A percentile compares a stretch with the other conserved stretches of the same genome.
Evolutionary conservation across 2,113 vertebrate genomes (phyloP).

Genomic region (Beaufortia kweichowensis): DNA sequence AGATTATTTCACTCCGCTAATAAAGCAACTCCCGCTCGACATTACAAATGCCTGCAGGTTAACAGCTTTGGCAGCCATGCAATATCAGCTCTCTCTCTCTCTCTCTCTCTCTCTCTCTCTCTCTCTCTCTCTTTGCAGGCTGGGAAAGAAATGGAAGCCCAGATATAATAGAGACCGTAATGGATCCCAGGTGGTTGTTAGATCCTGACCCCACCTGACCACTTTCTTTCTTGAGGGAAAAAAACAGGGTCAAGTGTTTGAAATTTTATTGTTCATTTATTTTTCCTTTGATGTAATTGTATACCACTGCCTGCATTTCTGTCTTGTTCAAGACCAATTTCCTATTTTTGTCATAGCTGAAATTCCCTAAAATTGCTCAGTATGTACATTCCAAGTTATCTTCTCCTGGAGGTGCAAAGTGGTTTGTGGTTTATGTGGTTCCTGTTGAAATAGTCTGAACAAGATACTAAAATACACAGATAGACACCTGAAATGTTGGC

Average conservation of each 20-base stretch:
- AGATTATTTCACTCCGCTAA: conserved; percentile 50
- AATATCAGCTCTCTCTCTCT: conserved; percentile 26
- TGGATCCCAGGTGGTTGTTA: conserved; percentile 54
- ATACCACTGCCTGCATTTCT: neutral
- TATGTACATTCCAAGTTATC: neutral
- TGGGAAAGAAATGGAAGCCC: conserved; percentile 48
- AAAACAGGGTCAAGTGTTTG: conserved; percentile 41
- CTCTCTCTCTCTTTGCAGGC: conserved; percentile 25
- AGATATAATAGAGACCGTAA: conserved; percentile 51
- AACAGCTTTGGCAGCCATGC: conserved; percentile 57
- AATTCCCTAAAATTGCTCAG: conserved; percentile 10
- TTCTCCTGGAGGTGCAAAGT: neutral
- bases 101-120: conserved; percentile 36
- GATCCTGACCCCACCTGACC: conserved; percentile 48
- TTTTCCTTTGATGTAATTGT: conserved; percentile 51
- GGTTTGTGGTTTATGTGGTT: neutral
- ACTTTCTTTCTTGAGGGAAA: conserved; percentile 28
- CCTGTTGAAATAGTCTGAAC: neutral
- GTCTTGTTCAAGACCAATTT: conserved; percentile 36
- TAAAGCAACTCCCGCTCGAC: conserved; percentile 56
- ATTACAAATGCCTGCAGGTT: conserved; percentile 61
- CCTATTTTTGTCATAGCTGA: conserved; percentile 13
- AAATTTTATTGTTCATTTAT: conserved; percentile 42
- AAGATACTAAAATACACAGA: too few relatives aligned
- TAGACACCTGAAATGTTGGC: too few relatives aligned